Conservation (phyloP, 2,888 invertebrate genomes). For the Craniophora ligustri region DNA sequence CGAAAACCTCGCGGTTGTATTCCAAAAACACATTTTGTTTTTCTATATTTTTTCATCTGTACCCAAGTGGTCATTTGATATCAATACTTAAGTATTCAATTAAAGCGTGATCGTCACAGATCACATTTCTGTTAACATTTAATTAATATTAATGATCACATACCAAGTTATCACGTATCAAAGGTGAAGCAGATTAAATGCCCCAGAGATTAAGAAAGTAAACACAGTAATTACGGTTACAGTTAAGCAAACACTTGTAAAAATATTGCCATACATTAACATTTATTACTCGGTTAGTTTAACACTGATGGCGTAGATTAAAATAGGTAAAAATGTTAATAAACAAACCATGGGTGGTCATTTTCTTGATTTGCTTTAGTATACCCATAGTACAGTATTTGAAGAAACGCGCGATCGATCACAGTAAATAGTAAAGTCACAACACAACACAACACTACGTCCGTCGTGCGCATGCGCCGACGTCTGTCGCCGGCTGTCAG, state of each 20-base stretch:
- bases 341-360: conserved; percentile 77
- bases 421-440: conserved; percentile 48
- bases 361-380: conserved; percentile 83
- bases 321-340: conserved; percentile 16
- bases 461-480: conserved; percentile 58
- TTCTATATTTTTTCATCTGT: not conserved
- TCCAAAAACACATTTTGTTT: conserved; percentile 1
- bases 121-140: conserved; percentile 10
- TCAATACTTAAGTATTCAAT: conserved; percentile 15
- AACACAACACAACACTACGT: conserved; percentile 44
- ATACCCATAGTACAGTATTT: conserved; percentile 73
- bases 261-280: conserved; percentile 11
- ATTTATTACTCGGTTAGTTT: conserved; percentile 26
- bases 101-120: conserved; percentile 6
- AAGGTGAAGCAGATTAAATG: conserved; percentile 28
- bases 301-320: conserved; percentile 2
- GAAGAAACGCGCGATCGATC: conserved; percentile 38
- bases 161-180: conserved; percentile 21
- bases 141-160: conserved; percentile 19
- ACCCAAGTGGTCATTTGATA: no score
- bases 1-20: conserved; percentile 9
- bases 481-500: conserved; percentile 68
- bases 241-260: conserved; percentile 3
- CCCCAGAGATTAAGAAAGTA: conserved; percentile 23
- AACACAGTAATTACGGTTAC: conserved; percentile 11